Conservation (phyloP, 2,113 vertebrate genomes). For the Lynx canadensis region DNA sequence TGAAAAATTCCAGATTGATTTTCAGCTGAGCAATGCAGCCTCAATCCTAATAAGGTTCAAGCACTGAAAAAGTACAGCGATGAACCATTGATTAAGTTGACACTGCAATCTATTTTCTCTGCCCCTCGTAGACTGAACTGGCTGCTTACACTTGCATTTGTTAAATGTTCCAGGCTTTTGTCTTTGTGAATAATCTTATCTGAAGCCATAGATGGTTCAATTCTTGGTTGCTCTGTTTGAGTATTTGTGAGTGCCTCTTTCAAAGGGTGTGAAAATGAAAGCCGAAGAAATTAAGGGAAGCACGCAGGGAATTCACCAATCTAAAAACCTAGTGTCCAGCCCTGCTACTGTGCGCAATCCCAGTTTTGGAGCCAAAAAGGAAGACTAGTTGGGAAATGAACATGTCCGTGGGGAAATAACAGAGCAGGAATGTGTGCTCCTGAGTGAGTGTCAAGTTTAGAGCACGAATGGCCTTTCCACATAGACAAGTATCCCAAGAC, state of each 20-base stretch:
- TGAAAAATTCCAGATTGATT: slow-evolving; percentile 77
- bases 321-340: not conserved
- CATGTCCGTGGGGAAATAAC: slow-evolving; percentile 67
- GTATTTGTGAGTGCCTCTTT: slow-evolving; percentile 56
- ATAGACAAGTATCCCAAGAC: not conserved
- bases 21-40: slow-evolving; percentile 59
- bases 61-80: slow-evolving; percentile 55
- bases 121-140: slow-evolving; percentile 56
- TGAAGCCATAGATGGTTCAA: slow-evolving; percentile 60
- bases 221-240: slow-evolving; percentile 47
- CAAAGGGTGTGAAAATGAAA: slow-evolving; percentile 55
- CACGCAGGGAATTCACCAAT: slow-evolving; percentile 55
- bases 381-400: slow-evolving; percentile 56
- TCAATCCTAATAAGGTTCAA: slow-evolving; percentile 68
- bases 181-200: slow-evolving; percentile 72
- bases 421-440: not conserved
- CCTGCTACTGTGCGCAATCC: not conserved
- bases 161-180: slow-evolving; percentile 55
- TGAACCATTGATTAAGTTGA: slow-evolving; percentile 67
- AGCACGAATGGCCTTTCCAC: slow-evolving; percentile 16
- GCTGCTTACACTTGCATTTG: slow-evolving; percentile 44
- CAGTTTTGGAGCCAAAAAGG: not conserved
- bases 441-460: slow-evolving; percentile 39
- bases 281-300: slow-evolving; percentile 62
- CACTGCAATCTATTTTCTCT: slow-evolving; percentile 50